Base-by-base conservation (phyloP, 2,113 vertebrate species). In the Lepus timidus region DNA sequence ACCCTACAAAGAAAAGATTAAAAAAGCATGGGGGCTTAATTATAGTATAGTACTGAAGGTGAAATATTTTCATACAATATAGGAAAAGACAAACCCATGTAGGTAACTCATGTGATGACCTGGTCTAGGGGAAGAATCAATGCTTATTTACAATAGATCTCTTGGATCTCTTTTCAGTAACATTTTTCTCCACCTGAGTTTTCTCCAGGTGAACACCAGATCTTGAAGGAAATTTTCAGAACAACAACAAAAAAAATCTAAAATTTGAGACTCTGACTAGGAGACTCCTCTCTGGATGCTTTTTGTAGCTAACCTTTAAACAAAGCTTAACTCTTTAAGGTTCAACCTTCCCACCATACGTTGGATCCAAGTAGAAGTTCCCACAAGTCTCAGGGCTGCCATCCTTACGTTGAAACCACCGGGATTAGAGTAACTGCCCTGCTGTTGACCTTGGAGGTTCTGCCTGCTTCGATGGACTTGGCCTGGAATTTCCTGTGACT, bases 11-110 rank as follows among this genome's bases (percentile, higher is more conserved):
- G 58, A 70, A 75, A 44, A 83, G 16, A 39, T 67, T 91, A 7
- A 67, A 87, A 88, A 90, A 62, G 19, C 20, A 25, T 25, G 39
- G 22, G 71, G 3, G 33, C 7, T 44, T 87, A 4, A 85, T 87
- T 67, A 33, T 44, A 70, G 70, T 61, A 49, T 2, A 86, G 33
- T 27, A 49, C 14, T 85, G 13, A 39, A 85, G 25, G 55, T 93
- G 55, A 96, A 90, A 58, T 79, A 55, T 85, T 93, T 88, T 44
- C 85, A 79, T 8, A 83, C 55, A 67, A 17, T 31, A 64, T 68
- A 79, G 64, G 76, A 85, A 82, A 83, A 90, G 74, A 85, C 76
- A 90, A 64, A 93, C n/a, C 33, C 25, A 13, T 10, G 17, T 16
- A 78, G 71, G 52, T 90, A 75, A 89, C 33, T n/a, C 55, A 76